Evolutionary conservation across 2,113 vertebrate species (phyloP).

Genomic region (Fregata magnificens): DNA sequence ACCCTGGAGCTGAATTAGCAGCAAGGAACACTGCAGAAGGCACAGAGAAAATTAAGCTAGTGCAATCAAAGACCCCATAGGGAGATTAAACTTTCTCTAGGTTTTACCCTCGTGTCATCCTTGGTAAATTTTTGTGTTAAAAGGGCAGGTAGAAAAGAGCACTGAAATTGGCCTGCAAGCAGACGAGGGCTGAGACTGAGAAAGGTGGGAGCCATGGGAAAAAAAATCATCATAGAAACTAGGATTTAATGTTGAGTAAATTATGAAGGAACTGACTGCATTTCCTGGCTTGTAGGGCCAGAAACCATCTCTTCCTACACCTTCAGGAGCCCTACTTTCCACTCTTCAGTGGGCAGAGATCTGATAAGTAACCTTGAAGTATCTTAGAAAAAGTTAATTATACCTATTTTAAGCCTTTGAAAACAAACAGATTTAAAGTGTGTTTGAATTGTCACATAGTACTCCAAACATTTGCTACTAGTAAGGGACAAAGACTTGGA

Average conservation of each 20-base stretch:
- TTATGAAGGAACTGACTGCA: neutral
- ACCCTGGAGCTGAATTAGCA: too few species aligned
- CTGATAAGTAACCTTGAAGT: neutral
- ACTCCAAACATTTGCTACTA: neutral
- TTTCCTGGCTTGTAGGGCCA: neutral
- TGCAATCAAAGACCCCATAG: neutral
- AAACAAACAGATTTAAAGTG: neutral
- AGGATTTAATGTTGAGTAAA: neutral
- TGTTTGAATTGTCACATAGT: neutral
- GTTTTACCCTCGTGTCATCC: neutral
- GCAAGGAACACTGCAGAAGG: neutral
- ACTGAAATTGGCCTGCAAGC: neutral
- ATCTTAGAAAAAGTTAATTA: neutral
- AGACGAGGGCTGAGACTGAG: neutral
- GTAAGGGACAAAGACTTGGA: neutral
- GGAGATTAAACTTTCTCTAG: neutral
- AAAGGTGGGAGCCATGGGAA: neutral
- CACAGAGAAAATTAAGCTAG: neutral
- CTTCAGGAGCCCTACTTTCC: neutral
- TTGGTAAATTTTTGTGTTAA: neutral
- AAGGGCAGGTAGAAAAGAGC: neutral
- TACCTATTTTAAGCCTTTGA: neutral
- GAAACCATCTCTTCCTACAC: neutral
- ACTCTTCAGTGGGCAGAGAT: neutral
- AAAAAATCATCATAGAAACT: neutral